Percentiles rank a stretch among this genome's conserved stretches.
Evolutionary conservation across 2,888 invertebrate genomes (phyloP).

Genomic region (Protodeltote pygarga): DNA sequence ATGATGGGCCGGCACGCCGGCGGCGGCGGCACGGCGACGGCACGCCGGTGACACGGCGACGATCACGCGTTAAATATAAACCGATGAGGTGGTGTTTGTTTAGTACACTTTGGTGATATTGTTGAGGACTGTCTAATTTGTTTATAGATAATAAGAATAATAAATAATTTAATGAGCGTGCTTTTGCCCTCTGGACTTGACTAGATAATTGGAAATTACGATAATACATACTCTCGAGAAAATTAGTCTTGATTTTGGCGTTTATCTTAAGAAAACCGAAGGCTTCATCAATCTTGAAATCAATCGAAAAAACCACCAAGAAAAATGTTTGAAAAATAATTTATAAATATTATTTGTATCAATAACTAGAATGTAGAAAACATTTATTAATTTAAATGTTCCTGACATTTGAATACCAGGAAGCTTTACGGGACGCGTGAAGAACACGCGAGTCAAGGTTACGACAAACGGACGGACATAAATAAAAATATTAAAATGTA

Average conservation of each 20-base stretch:
- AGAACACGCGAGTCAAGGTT: constrained; percentile 19
- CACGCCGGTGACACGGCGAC: constrained; percentile 32
- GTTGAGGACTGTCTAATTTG: constrained; percentile 29
- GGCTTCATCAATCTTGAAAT: background rate
- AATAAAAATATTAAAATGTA: constrained; percentile 3
- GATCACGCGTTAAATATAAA: constrained; percentile 44
- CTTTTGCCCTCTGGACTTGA: background rate
- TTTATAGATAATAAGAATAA: background rate
- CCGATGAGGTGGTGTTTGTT: constrained; percentile 41
- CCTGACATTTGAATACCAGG: constrained; percentile 14
- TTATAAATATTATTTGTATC: no score
- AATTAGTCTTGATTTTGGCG: no score
- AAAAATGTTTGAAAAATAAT: no score
- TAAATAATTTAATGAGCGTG: background rate
- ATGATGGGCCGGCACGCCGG: constrained; percentile 23
- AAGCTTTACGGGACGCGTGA: constrained; percentile 9
- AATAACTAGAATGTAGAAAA: no score
- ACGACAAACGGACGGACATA: constrained; percentile 3
- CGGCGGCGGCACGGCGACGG: constrained; percentile 28
- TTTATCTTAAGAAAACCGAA: no score
- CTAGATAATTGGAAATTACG: no score
- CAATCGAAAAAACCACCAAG: no score
- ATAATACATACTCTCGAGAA: no score
- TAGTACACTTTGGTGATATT: constrained; percentile 20
- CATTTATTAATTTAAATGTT: constrained; percentile 13